Percentiles rank a stretch among this genome's conserved stretches.
Evolutionary conservation across 2,797 vertebrate genomes (phyloP).

Genomic region (Momotus momota): DNA sequence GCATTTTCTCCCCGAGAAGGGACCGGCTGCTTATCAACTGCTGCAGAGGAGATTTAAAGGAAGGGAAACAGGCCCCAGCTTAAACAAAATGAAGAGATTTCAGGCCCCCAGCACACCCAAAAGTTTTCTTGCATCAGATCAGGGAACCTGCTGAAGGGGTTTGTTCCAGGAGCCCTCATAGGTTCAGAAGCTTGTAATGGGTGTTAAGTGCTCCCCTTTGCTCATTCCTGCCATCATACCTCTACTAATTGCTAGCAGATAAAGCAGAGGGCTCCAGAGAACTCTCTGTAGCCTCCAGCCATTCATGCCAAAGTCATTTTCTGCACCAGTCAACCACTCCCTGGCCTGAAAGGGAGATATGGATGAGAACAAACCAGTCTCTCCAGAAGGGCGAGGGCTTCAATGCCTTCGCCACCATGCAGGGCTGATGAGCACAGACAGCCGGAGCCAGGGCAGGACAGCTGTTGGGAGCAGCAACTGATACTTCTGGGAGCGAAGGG

Average conservation of each 20-base stretch:
- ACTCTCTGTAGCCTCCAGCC: background rate
- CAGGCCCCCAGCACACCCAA: background rate
- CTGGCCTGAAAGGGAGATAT: background rate
- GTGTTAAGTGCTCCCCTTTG: background rate
- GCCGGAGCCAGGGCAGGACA: background rate
- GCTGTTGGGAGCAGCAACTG: background rate
- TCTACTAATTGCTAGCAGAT: background rate
- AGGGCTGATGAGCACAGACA: background rate
- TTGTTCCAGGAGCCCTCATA: background rate
- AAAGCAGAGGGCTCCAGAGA: background rate
- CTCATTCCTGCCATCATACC: background rate
- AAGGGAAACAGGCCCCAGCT: constrained; percentile 1
- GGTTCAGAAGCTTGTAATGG: background rate
- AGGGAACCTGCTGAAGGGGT: background rate
- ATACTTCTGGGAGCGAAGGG: background rate
- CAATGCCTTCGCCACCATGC: background rate
- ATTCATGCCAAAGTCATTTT: background rate
- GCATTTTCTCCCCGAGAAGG: background rate
- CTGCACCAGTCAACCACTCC: background rate
- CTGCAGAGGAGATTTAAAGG: constrained; percentile 28
- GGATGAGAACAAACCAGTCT: background rate
- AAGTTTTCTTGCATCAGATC: background rate
- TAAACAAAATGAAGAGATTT: constrained; percentile 10
- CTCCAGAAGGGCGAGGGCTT: background rate
- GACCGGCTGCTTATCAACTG: constrained; percentile 19